Conservation (phyloP, 2,797 vertebrate genomes). For the Sorex maritimensis region DNA sequence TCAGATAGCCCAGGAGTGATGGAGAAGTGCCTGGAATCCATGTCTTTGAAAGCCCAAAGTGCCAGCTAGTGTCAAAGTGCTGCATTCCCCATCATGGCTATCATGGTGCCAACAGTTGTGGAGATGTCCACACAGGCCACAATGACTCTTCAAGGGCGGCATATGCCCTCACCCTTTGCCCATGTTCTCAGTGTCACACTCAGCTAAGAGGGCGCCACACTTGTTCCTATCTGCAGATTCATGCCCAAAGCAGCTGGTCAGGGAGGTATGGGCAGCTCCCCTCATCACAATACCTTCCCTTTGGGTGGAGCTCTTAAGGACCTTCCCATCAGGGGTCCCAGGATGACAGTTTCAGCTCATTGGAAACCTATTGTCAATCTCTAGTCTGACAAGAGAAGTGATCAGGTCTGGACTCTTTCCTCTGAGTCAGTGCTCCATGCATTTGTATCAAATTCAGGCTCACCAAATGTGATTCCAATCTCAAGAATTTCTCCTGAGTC, state of each 20-base stretch:
- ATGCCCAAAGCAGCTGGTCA: neutral
- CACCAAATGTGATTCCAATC: neutral
- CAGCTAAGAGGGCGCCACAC: neutral
- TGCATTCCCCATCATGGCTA: no score
- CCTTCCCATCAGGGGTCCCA: neutral
- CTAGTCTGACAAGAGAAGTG: neutral
- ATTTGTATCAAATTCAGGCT: neutral
- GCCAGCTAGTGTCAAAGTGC: no score
- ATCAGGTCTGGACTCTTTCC: neutral
- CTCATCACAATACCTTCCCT: neutral
- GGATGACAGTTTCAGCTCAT: neutral
- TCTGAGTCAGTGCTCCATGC: neutral
- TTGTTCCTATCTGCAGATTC: neutral
- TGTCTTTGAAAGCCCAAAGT: neutral
- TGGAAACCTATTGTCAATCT: conserved; percentile 4
- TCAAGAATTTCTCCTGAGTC: conserved; percentile 45
- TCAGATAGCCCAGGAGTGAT: neutral
- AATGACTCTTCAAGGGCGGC: neutral
- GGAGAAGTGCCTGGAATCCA: neutral
- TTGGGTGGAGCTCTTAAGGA: neutral
- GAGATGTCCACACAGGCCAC: neutral
- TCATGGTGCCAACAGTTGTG: fast-evolving
- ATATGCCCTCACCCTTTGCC: neutral
- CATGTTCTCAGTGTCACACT: fast-evolving
- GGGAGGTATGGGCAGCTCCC: neutral